These are phyloP conservation scores for Hozukius guyotensis DNA, from an alignment of 2,797 vertebrate species.

Conservation along the genomic window DNA sequence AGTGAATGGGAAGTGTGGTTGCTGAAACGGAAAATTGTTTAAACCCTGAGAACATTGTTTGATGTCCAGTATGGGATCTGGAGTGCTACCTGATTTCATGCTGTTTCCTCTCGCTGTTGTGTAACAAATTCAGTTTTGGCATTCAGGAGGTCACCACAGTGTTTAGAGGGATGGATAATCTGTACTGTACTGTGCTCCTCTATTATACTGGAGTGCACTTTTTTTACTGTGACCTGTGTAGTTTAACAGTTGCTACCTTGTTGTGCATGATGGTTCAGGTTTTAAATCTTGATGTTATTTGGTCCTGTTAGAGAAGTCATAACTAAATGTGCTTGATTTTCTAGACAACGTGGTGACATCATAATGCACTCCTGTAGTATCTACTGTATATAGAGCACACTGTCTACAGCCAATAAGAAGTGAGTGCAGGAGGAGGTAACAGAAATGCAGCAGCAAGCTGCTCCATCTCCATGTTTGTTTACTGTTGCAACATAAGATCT, in stretches of 20 bases:
- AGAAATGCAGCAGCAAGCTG: not conserved
- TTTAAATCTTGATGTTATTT: not conserved
- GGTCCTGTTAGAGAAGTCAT: not conserved
- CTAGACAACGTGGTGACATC: not conserved
- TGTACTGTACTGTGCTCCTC: not conserved
- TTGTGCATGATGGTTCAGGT: too few relatives aligned
- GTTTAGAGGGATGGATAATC: constrained; percentile 1
- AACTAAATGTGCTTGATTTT: not conserved
- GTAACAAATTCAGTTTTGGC: constrained; percentile 52
- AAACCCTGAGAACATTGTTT: constrained; percentile 67
- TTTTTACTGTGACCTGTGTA: not conserved
- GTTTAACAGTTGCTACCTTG: not conserved
- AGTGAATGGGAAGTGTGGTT: constrained; percentile 53
- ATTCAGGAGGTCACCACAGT: constrained; percentile 22
- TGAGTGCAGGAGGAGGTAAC: not conserved
- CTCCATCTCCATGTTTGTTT: not conserved
- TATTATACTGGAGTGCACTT: not conserved
- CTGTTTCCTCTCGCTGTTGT: constrained; percentile 65
- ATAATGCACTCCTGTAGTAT: not conserved
- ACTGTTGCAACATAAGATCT: not conserved
- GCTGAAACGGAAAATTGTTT: constrained; percentile 70
- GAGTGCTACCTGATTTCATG: constrained; percentile 60
- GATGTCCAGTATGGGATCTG: constrained; percentile 68
- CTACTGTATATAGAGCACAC: not conserved
- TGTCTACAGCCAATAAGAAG: not conserved